phyloP scores from a whole-genome alignment of 2,797 vertebrate genomes.

The Eulemur rubriventer region DNA sequence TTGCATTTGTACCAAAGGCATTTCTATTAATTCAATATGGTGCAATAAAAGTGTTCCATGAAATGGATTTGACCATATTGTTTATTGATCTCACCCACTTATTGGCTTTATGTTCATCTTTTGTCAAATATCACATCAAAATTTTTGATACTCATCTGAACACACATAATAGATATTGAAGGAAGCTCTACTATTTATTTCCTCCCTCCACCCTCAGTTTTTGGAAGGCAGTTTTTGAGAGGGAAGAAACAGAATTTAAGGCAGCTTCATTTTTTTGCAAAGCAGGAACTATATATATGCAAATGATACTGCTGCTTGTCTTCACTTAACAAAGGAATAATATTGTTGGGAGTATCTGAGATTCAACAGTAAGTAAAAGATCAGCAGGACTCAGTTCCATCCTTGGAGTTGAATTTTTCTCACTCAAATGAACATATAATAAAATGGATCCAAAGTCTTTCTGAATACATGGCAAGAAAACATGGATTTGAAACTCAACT shows the following conservation, averaged over 20 bases:
- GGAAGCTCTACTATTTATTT: neutral
- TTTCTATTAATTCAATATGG: slow-evolving; percentile 80
- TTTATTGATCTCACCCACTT: slow-evolving; percentile 68
- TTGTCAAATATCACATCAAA: slow-evolving; percentile 41
- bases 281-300: neutral
- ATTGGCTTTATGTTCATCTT: slow-evolving; percentile 48
- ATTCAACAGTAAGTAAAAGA: neutral
- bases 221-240: neutral
- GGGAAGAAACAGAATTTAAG: slow-evolving; percentile 10
- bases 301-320: neutral
- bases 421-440: neutral
- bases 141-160: slow-evolving; percentile 33
- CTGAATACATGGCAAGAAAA: neutral
- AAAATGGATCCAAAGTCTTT: neutral
- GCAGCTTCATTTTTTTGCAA: slow-evolving; percentile 19
- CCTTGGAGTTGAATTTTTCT: neutral
- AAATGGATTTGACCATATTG: slow-evolving; percentile 57
- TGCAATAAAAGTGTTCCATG: slow-evolving; percentile 52
- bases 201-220: neutral
- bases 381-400: neutral
- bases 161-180: slow-evolving; percentile 2
- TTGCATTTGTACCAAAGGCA: slow-evolving; percentile 77
- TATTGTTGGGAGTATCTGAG: neutral
- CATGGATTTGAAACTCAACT: neutral
- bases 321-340: neutral